These are phyloP conservation scores for Megaustenia siamemsis DNA, from an alignment of 2,888 invertebrate species.

Conservation along the genomic window DNA sequence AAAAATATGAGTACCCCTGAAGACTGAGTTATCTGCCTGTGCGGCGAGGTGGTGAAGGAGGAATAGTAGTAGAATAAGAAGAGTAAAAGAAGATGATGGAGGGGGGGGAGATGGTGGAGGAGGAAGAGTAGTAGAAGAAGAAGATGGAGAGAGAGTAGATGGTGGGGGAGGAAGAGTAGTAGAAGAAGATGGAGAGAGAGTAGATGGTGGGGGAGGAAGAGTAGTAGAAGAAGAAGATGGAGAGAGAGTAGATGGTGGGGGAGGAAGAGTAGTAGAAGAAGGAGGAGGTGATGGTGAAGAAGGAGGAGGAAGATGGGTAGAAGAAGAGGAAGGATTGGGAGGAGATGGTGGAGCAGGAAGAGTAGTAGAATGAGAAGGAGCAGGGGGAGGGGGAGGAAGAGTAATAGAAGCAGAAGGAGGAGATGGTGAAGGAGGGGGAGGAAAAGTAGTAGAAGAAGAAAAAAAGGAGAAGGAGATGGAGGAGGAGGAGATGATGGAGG, in stretches of 20 bases:
- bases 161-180: too few relatives aligned
- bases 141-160: background rate
- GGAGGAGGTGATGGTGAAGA: too few relatives aligned
- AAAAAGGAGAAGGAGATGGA: background rate
- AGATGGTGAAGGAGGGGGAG: background rate
- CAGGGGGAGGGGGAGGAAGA: background rate
- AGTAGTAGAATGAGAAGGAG: background rate
- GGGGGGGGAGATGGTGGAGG: background rate
- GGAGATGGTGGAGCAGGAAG: background rate
- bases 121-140: background rate
- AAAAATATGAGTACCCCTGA: too few relatives aligned
- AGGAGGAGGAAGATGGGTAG: background rate
- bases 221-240: too few relatives aligned
- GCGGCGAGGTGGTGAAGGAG: too few relatives aligned
- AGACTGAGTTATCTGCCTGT: too few relatives aligned
- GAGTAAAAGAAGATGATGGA: background rate
- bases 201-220: too few relatives aligned
- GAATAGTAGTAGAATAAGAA: background rate
- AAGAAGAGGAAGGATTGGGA: background rate
- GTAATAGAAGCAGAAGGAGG: background rate
- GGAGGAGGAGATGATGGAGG: conserved; percentile 1
- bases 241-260: too few relatives aligned
- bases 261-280: too few relatives aligned
- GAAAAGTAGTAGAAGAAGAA: background rate
- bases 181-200: background rate